Base-by-base conservation (phyloP, 1,140 invertebrate genomes). In the Cepaea nemoralis region DNA sequence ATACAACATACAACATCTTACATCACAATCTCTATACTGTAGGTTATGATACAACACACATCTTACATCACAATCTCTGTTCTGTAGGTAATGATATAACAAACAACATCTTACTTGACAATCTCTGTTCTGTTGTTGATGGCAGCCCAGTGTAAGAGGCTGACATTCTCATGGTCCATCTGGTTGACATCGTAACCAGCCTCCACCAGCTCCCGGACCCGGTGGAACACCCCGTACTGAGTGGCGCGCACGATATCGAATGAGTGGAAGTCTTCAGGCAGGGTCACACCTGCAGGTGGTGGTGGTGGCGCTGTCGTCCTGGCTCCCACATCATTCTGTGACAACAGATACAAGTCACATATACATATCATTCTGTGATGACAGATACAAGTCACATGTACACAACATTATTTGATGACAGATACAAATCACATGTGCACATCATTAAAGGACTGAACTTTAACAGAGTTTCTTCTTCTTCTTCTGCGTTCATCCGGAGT, bases 91-190 rank as follows among this genome's bases (percentile, higher is more conserved):
- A 55, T 55, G 50, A 45, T 45, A 45, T 33, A 66, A 33, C 10
- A 70, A 39, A 39, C 70, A 35, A 3, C 27, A 3, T 78, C 84
- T 85, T 86, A 93, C 89, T 95, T 94, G 66, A 98, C 97, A 88
- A 99, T 96, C 87, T 98, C 97, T 74, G 85, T 78, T 82, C 92
- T 93, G 93, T 99, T 99, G 91, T 99, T 99, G 86, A 99, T 99
- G 27, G 98, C 96, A 31, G 98, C 98, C 98, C 98, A 99, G 90
- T 99, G 98, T 0, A 99, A 92, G n/a, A 99, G 92, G 2, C 97
- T 92, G 83, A 93, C 93, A 86, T 93, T 92, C 84, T 93, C 93
- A 71, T 83, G 81, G 85, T 93, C 93, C 83, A 90, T 89, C 48
- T 85, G 76, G 82, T 92, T 92, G 31, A 92, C 91, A 88, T 92